Conservation (phyloP, 2,888 invertebrate species). For the Cordylochernes scorpioides region DNA sequence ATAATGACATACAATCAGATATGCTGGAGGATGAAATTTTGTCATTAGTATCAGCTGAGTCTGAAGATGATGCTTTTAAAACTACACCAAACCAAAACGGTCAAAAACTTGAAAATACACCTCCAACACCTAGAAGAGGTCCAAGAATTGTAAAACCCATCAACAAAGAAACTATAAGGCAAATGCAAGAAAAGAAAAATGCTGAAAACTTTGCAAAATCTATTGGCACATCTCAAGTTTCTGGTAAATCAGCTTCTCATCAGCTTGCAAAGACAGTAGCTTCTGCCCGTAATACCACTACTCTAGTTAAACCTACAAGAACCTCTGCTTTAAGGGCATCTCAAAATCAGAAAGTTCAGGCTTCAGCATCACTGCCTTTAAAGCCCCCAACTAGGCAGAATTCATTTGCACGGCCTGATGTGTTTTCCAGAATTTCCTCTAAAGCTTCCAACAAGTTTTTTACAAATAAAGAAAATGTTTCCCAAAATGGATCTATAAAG, state of each 20-base stretch:
- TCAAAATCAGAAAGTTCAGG: conserved; percentile 4
- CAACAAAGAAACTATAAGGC: conserved; percentile 9
- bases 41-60: conserved; percentile 41
- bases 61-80: conserved; percentile 34
- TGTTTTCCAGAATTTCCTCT: neutral
- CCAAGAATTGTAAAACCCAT: conserved; percentile 29
- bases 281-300: conserved; percentile 2
- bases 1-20: conserved; percentile 23
- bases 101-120: conserved; percentile 1
- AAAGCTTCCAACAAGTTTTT: neutral
- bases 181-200: conserved; percentile 11
- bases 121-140: conserved; percentile 8
- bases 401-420: neutral
- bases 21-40: conserved; percentile 33
- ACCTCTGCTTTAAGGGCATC: conserved; percentile 11
- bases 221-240: conserved; percentile 4
- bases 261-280: conserved; percentile 3
- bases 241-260: conserved; percentile 1
- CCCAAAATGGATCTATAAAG: neutral
- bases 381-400: neutral
- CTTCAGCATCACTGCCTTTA: no score
- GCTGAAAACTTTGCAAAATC: conserved; percentile 7
- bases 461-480: neutral
- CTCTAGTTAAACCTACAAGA: conserved; percentile 10
- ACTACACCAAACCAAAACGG: no score